A percentile compares a stretch with the other conserved stretches of the same genome.
These are phyloP conservation scores for Eustalomyia histrio DNA, from an alignment of 2,888 invertebrate genomes.

Conservation along the genomic window DNA sequence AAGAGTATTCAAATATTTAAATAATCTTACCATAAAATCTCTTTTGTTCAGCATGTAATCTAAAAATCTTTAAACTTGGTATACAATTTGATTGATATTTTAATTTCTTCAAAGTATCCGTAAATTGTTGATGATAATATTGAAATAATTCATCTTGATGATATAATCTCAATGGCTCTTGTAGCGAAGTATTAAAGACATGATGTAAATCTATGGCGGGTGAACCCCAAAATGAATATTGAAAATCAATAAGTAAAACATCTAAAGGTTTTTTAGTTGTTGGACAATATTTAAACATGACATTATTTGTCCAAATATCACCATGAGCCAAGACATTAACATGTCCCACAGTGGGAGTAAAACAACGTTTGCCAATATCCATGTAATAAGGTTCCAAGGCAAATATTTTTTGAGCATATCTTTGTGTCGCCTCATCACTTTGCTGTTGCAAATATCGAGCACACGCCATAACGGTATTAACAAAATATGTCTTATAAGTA, in stretches of 20 bases:
- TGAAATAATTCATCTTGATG: conserved; percentile 74
- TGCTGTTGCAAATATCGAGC: conserved; percentile 71
- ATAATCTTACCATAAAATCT: conserved; percentile 73
- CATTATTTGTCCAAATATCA: conserved; percentile 78
- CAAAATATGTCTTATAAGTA: conserved; percentile 74
- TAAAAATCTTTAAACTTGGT: conserved; percentile 75
- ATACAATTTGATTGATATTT: conserved; percentile 71
- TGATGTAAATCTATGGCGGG: conserved; percentile 77
- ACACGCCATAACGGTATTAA: conserved; percentile 73
- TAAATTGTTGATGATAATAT: conserved; percentile 73
- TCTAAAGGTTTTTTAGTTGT: conserved; percentile 71
- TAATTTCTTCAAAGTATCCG: conserved; percentile 70
- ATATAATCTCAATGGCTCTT: conserved; percentile 72
- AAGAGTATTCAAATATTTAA: no score
- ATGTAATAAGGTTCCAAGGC: conserved; percentile 74
- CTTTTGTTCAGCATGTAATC: conserved; percentile 73
- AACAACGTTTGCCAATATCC: conserved; percentile 75
- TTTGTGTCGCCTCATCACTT: conserved; percentile 66
- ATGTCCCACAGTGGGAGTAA: conserved; percentile 70
- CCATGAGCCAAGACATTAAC: conserved; percentile 77
- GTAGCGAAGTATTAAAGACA: conserved; percentile 77
- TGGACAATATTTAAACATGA: conserved; percentile 76
- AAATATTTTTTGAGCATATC: conserved; percentile 73
- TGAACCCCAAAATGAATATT: conserved; percentile 78
- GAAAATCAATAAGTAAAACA: conserved; percentile 77